phyloP scores from a whole-genome alignment of 2,888 invertebrate genomes.

The Oscheius sp. region DNA sequence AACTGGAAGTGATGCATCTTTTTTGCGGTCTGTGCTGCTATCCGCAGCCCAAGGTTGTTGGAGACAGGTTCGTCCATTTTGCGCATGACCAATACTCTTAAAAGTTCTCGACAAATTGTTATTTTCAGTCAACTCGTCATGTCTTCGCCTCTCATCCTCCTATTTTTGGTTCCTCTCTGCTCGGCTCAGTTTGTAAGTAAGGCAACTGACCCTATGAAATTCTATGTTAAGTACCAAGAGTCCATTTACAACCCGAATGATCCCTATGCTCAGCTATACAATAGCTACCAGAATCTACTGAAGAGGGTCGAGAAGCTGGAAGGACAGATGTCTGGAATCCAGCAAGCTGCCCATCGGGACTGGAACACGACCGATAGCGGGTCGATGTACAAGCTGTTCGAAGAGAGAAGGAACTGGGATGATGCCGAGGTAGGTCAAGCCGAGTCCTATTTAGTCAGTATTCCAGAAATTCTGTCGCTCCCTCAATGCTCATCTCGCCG shows the following conservation, averaged over 20 bases:
- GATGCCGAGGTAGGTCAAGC: conserved; percentile 47
- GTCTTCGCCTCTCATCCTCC: not conserved
- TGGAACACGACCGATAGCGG: conserved; percentile 59
- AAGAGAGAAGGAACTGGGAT: conserved; percentile 59
- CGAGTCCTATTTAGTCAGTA: too few species aligned
- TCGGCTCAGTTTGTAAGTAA: conserved; percentile 26
- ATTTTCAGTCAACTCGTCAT: conserved; percentile 8
- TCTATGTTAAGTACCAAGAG: conserved; percentile 14
- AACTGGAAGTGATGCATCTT: too few species aligned
- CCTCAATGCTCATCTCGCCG: conserved; percentile 55
- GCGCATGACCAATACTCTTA: too few species aligned
- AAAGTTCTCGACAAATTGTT: too few species aligned
- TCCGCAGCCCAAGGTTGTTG: too few species aligned
- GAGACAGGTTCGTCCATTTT: too few species aligned
- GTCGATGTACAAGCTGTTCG: conserved; percentile 57
- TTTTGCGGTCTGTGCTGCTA: too few species aligned
- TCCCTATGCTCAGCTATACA: conserved; percentile 7
- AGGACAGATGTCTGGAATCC: conserved; percentile 37
- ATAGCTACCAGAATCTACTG: conserved; percentile 9
- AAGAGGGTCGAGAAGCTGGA: conserved; percentile 31
- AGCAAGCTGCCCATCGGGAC: conserved; percentile 45
- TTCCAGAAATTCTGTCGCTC: conserved; percentile 47
- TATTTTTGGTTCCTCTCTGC: not conserved
- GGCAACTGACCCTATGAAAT: not conserved
- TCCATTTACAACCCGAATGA: conserved; percentile 8